Conservation (phyloP, 92 coral and sea anemone genomes). For the Phenganax stokvisi region DNA sequence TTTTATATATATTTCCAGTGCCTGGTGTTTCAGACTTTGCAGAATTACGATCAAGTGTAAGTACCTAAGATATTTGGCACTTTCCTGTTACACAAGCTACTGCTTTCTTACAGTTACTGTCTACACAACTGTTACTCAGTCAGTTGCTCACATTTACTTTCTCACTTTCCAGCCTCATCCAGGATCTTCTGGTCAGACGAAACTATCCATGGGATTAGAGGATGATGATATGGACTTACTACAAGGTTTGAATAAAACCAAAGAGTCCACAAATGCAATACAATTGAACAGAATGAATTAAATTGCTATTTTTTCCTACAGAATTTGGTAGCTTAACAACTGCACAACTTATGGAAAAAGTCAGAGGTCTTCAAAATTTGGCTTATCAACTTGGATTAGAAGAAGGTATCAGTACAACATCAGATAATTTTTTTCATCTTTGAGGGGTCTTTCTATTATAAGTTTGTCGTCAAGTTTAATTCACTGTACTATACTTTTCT, state of each 20-base stretch:
- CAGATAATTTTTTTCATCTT: too few relatives aligned
- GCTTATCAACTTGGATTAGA: conserved; percentile 97
- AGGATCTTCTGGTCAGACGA: conserved; percentile 72
- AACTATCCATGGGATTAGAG: conserved; percentile 76
- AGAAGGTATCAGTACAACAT: conserved; percentile 57
- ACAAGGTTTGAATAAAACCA: conserved; percentile 58
- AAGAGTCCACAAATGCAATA: not conserved
- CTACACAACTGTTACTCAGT: not conserved
- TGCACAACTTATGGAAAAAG: conserved; percentile 94
- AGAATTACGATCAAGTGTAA: conserved; percentile 81
- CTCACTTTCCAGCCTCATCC: conserved; percentile 61
- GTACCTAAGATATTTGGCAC: conserved; percentile 28
- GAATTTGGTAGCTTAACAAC: conserved; percentile 97
- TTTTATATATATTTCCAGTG: conserved; percentile 48
- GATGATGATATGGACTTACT: conserved; percentile 96
- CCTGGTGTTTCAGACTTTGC: conserved; percentile 99
- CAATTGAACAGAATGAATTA: not conserved
- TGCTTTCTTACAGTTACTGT: not conserved
- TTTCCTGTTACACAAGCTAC: not conserved
- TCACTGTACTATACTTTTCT: not conserved
- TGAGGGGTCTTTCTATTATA: not conserved
- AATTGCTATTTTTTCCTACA: conserved; percentile 13
- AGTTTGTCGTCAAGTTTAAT: not conserved
- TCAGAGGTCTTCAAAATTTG: conserved; percentile 84
- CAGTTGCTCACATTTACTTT: not conserved